Conservation (phyloP, 2,888 invertebrate genomes). For the Desoria tigrina region DNA sequence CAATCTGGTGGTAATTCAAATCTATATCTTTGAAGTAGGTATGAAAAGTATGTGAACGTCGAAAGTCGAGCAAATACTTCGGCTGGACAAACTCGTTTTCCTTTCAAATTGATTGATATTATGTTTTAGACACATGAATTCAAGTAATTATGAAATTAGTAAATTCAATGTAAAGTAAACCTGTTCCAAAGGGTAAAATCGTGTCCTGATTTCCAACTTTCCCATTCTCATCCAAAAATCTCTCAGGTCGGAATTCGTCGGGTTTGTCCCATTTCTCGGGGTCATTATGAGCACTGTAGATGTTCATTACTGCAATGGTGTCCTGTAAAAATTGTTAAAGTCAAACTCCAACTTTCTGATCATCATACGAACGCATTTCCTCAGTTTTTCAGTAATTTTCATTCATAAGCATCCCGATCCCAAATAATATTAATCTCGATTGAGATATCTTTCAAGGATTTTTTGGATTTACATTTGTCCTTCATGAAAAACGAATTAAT, state of each 20-base stretch:
- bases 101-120: too few species aligned
- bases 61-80: slow-evolving; percentile 44
- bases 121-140: too few species aligned
- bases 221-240: slow-evolving; percentile 47
- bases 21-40: slow-evolving; percentile 40
- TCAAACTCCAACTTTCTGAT: background rate
- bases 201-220: slow-evolving; percentile 38
- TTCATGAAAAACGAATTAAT: too few species aligned
- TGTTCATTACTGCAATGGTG: slow-evolving; percentile 39
- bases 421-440: too few species aligned
- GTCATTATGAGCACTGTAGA: slow-evolving; percentile 44
- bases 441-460: too few species aligned
- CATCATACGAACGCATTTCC: background rate
- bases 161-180: too few species aligned
- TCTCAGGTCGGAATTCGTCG: slow-evolving; percentile 38
- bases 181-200: slow-evolving; percentile 41
- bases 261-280: slow-evolving; percentile 42
- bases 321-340: slow-evolving; percentile 30
- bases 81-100: slow-evolving; percentile 44
- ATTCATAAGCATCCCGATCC: background rate
- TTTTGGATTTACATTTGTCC: too few species aligned
- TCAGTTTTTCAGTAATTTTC: too few species aligned
- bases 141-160: background rate
- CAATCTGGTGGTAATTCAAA: slow-evolving; percentile 30
- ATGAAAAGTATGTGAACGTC: slow-evolving; percentile 42